Conservation (phyloP, 2,888 invertebrate species). For the Octodonta nipae region DNA sequence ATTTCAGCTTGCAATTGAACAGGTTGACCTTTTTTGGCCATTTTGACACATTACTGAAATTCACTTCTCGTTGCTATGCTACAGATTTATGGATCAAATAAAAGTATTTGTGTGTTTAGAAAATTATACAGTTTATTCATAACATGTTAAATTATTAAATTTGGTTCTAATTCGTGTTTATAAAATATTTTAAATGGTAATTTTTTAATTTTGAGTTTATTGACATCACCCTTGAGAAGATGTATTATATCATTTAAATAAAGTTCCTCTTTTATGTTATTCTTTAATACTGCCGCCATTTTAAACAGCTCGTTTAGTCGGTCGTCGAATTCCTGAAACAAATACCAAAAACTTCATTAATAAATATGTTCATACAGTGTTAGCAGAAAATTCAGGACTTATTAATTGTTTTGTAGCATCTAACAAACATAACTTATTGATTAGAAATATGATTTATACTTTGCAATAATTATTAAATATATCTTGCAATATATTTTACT, state of each 20-base stretch:
- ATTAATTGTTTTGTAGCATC: too few species aligned
- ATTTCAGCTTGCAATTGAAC: slow-evolving; percentile 70
- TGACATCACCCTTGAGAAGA: slow-evolving; percentile 40
- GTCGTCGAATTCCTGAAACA: slow-evolving; percentile 27
- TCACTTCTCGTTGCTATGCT: slow-evolving; percentile 6
- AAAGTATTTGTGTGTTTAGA: too few species aligned
- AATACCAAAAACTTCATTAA: too few species aligned
- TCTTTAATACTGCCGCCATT: slow-evolving; percentile 37
- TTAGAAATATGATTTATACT: too few species aligned
- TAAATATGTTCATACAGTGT: too few species aligned
- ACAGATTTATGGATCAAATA: background rate
- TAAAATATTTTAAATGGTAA: slow-evolving; percentile 23
- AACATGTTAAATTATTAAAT: slow-evolving; percentile 15
- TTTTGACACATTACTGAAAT: slow-evolving; percentile 23
- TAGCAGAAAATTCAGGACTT: too few species aligned
- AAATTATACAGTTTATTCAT: too few species aligned
- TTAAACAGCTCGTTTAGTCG: slow-evolving; percentile 28
- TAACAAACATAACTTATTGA: too few species aligned
- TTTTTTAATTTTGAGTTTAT: slow-evolving; percentile 24
- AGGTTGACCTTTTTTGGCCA: slow-evolving; percentile 64
- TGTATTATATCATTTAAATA: slow-evolving; percentile 45
- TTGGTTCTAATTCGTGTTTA: slow-evolving; percentile 10
- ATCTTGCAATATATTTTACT: too few species aligned
- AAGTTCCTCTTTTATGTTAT: slow-evolving; percentile 39
- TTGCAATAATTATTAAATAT: too few species aligned